phyloP scores from a whole-genome alignment of 2,888 invertebrate genomes.

The Melieria crassipennis region DNA sequence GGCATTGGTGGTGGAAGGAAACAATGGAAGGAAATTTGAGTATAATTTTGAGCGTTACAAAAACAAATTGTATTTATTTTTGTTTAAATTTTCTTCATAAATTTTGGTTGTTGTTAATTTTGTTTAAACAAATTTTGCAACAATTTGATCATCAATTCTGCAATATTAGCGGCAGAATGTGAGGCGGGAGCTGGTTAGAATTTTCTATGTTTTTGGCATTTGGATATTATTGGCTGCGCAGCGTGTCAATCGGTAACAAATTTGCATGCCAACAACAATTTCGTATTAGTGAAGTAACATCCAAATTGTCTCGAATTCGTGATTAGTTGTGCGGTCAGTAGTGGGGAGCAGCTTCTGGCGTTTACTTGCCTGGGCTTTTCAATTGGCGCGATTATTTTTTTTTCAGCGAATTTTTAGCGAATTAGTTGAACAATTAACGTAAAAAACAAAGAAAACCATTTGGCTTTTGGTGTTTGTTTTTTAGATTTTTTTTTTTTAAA shows the following conservation, averaged over 20 bases:
- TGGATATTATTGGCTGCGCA: too few relatives aligned
- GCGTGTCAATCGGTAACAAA: too few relatives aligned
- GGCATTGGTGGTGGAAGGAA: slow-evolving; percentile 53
- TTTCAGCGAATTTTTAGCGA: slow-evolving; percentile 14
- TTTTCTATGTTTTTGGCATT: too few relatives aligned
- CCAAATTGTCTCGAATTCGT: too few relatives aligned
- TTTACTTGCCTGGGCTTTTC: too few relatives aligned
- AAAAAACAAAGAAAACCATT: not conserved
- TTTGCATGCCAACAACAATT: slow-evolving; percentile 25
- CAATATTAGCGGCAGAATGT: not conserved
- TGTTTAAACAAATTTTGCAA: not conserved
- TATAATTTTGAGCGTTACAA: slow-evolving; percentile 43
- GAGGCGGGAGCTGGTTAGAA: not conserved
- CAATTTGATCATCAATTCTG: not conserved
- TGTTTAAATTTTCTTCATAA: slow-evolving; percentile 38
- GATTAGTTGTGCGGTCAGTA: too few relatives aligned
- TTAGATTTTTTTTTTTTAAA: not conserved
- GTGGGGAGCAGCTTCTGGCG: too few relatives aligned
- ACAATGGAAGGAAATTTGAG: slow-evolving; percentile 61
- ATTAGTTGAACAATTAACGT: slow-evolving; percentile 15
- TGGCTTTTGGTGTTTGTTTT: not conserved
- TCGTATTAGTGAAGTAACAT: too few relatives aligned
- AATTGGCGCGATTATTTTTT: not conserved
- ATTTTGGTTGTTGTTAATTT: slow-evolving; percentile 27
- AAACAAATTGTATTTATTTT: slow-evolving; percentile 15